Evolutionary conservation across 2,113 vertebrate genomes (phyloP).

Genomic region (Mormyrus lacerda): DNA sequence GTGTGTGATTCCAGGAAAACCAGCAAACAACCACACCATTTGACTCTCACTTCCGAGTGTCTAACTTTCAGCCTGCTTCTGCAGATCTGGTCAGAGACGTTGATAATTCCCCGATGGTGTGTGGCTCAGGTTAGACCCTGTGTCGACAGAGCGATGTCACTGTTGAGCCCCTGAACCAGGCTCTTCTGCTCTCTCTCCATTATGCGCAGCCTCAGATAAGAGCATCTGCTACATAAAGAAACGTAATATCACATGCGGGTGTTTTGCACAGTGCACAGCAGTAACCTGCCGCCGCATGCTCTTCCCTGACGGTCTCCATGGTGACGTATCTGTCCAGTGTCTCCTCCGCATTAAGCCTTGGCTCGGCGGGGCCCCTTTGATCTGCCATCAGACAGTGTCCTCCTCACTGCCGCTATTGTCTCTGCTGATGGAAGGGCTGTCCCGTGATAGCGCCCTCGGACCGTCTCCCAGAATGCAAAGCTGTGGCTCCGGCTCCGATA

Average conservation of each 20-base stretch:
- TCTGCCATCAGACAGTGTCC: conserved; percentile 38
- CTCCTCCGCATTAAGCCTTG: not conserved
- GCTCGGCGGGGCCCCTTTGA: not conserved
- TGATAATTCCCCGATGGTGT: not conserved
- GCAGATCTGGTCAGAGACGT: not conserved
- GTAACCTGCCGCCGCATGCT: not conserved
- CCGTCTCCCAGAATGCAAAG: not conserved
- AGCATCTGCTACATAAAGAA: not conserved
- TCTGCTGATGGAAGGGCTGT: conserved; percentile 25
- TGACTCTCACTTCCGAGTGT: not conserved
- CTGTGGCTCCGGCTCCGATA: not conserved
- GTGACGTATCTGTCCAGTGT: not conserved
- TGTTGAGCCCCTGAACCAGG: not conserved
- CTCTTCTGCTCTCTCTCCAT: not conserved
- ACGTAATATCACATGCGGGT: not conserved
- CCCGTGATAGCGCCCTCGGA: conserved; percentile 28
- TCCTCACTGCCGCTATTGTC: conserved; percentile 56
- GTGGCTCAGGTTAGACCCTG: not conserved
- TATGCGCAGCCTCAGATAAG: not conserved
- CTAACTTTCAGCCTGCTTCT: not conserved
- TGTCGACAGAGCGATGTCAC: not conserved
- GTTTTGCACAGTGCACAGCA: not conserved
- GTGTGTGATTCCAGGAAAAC: not conserved
- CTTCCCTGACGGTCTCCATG: not conserved
- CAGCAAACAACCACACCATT: not conserved